phyloP scores from a whole-genome alignment of 1,140 invertebrate genomes.

The Eueides isabella region DNA sequence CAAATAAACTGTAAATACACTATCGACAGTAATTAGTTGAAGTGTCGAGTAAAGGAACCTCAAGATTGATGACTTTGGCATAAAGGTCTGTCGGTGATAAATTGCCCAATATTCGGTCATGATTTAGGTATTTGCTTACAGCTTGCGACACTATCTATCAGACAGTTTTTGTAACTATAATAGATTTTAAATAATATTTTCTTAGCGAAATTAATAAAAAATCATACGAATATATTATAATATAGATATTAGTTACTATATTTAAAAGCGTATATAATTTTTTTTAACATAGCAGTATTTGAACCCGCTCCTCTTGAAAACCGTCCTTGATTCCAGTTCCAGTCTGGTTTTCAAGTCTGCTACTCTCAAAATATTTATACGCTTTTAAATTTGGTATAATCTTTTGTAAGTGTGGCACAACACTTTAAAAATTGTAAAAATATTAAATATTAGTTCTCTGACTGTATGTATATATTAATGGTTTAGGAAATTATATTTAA shows the following conservation, averaged over 20 bases:
- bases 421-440: no score
- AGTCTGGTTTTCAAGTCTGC: no score
- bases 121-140: conserved; percentile 78
- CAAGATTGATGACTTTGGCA: conserved; percentile 73
- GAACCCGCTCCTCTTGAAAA: no score
- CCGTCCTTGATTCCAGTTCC: no score
- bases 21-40: conserved; percentile 77
- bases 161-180: conserved; percentile 30
- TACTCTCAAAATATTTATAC: no score
- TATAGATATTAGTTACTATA: background rate
- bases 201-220: background rate
- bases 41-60: conserved; percentile 72
- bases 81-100: conserved; percentile 78
- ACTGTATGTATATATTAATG: no score
- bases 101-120: conserved; percentile 79
- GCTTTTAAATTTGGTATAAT: no score
- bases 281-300: no score
- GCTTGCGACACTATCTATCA: conserved; percentile 44
- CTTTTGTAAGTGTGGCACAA: no score
- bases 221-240: background rate
- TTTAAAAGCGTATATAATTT: no score
- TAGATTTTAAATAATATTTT: background rate
- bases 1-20: conserved; percentile 67
- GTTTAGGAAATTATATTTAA: no score
- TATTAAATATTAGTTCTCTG: no score